These are phyloP conservation scores for Enteromius anoplus DNA, from an alignment of 2,797 vertebrate species.

Conservation along the genomic window DNA sequence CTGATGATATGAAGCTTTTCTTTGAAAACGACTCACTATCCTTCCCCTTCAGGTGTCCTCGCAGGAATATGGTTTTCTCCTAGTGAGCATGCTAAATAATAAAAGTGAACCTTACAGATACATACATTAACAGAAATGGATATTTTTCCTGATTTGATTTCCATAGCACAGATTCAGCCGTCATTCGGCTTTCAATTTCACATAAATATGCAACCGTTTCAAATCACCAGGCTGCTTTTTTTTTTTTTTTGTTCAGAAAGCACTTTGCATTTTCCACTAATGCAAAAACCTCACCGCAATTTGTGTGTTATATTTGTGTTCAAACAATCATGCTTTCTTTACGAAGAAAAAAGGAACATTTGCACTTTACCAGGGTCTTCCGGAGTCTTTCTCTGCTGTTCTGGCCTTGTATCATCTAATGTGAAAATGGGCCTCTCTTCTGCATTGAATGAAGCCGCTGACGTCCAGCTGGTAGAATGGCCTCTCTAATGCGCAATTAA, in stretches of 20 bases:
- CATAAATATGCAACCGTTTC: neutral
- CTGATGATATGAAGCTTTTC: neutral
- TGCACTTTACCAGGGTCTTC: conserved; percentile 35
- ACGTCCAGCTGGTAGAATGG: conserved; percentile 48
- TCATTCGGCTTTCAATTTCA: neutral
- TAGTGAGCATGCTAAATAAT: neutral
- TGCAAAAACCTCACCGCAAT: conserved; percentile 9
- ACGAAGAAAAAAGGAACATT: conserved; percentile 26
- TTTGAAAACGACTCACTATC: neutral
- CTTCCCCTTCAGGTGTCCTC: neutral
- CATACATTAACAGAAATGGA: conserved; percentile 63
- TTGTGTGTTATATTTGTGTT: conserved; percentile 18
- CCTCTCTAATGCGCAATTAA: conserved; percentile 61
- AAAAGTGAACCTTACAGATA: neutral
- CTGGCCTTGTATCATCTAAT: conserved; percentile 50
- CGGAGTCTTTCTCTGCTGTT: neutral
- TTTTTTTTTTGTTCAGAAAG: neutral
- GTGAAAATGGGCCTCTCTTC: conserved; percentile 56
- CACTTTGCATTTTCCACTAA: neutral
- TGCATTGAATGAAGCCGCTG: conserved; percentile 42
- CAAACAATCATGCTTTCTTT: conserved; percentile 35
- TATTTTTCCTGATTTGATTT: neutral
- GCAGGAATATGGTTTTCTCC: neutral
- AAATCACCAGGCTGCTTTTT: neutral
- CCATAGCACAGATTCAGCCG: neutral